A percentile compares a stretch with the other conserved stretches of the same genome.
phyloP scores from a whole-genome alignment of 2,888 invertebrate species.

The Microplitis manilae region DNA sequence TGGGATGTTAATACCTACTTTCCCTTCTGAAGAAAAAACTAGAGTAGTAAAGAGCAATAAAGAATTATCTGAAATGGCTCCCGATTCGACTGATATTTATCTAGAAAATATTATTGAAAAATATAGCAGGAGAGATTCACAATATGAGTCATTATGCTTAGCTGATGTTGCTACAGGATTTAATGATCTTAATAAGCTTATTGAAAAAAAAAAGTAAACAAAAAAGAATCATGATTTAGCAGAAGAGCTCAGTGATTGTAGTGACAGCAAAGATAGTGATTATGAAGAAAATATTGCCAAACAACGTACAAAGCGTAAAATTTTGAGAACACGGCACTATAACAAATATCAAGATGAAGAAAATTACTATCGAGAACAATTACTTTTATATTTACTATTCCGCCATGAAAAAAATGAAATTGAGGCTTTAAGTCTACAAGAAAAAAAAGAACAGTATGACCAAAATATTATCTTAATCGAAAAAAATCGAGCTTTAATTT shows the following conservation, averaged over 20 bases:
- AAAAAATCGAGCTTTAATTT: conserved; percentile 16
- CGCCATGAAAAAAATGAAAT: neutral
- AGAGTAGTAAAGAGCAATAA: conserved; percentile 4
- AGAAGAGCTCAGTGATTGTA: neutral
- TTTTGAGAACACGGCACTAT: neutral
- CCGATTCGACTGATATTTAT: too few relatives aligned
- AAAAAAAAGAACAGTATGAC: neutral
- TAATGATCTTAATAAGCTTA: neutral
- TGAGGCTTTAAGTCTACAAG: neutral
- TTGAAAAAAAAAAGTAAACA: neutral
- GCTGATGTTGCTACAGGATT: too few relatives aligned
- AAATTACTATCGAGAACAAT: too few relatives aligned
- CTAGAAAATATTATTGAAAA: too few relatives aligned
- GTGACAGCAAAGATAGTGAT: conserved; percentile 6
- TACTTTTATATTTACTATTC: neutral
- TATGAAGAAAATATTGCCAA: neutral
- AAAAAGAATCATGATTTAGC: too few relatives aligned
- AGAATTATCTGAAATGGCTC: neutral
- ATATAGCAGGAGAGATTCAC: too few relatives aligned
- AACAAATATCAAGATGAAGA: too few relatives aligned
- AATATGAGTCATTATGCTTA: too few relatives aligned
- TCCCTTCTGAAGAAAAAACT: neutral
- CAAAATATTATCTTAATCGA: neutral
- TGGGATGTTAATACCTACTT: neutral
- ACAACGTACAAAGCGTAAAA: conserved; percentile 3